Evolutionary conservation across 1,140 invertebrate genomes (phyloP).

Genomic region (Luehdorfia chinensis): DNA sequence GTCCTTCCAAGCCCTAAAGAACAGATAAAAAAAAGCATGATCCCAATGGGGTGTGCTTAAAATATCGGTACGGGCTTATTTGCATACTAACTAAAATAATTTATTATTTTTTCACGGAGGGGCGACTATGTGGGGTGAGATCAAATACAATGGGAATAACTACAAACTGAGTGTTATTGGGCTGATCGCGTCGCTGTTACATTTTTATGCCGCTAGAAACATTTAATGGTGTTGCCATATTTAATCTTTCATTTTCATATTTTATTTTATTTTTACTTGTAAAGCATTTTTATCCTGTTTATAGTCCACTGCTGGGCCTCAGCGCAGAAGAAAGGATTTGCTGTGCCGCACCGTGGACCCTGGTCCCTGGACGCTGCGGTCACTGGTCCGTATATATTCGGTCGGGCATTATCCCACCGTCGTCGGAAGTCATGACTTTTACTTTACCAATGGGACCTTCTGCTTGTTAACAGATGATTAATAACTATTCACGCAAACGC

Average conservation of each 20-base stretch:
- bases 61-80: constrained; percentile 71
- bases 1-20: constrained; percentile 50
- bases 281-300: neutral
- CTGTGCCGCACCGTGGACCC: no score
- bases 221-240: constrained; percentile 37
- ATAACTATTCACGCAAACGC: no score
- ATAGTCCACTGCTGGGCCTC: no score
- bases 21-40: constrained; percentile 51
- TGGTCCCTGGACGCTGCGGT: no score
- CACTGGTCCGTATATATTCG: no score
- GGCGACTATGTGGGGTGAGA: constrained; percentile 58
- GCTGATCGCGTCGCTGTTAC: constrained; percentile 48
- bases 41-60: constrained; percentile 69
- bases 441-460: no score
- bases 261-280: neutral
- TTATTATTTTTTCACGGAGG: constrained; percentile 74
- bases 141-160: constrained; percentile 58
- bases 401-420: no score
- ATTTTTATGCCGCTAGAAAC: constrained; percentile 42
- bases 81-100: constrained; percentile 77
- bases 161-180: constrained; percentile 71
- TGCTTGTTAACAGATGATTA: no score
- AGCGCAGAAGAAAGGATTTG: no score
- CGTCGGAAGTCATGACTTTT: no score
- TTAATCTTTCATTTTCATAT: constrained; percentile 19